Conservation (phyloP, 2,113 vertebrate species). For the Psilopogon haemacephalus region DNA sequence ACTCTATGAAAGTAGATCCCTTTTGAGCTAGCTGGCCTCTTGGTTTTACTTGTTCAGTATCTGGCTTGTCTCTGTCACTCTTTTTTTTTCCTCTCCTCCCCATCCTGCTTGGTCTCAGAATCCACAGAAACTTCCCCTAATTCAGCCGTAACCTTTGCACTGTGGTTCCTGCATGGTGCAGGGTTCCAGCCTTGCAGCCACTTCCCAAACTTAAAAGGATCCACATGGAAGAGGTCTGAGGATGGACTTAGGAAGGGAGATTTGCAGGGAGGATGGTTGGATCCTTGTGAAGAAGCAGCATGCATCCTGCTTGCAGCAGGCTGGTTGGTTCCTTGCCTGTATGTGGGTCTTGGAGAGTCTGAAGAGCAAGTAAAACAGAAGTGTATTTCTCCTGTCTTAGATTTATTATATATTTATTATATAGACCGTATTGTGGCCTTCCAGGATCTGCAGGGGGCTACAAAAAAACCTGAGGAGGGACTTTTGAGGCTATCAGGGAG, state of each 20-base stretch:
- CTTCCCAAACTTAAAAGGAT: background rate
- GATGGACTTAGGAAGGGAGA: background rate
- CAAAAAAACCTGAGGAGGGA: too few relatives aligned
- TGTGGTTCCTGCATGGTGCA: background rate
- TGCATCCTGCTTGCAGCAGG: background rate
- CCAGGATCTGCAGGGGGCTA: too few relatives aligned
- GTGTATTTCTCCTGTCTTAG: background rate
- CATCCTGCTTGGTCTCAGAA: background rate
- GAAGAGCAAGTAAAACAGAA: background rate
- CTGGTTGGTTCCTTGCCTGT: background rate
- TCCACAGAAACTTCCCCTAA: background rate
- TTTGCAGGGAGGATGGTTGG: background rate
- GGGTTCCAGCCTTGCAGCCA: background rate
- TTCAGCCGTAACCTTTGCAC: background rate
- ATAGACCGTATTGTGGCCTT: too few relatives aligned
- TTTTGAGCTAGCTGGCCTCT: background rate
- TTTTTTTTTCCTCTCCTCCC: background rate
- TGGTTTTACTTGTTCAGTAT: background rate
- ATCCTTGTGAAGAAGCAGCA: background rate
- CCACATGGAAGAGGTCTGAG: background rate
- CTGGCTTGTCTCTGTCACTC: background rate
- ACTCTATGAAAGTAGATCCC: background rate
- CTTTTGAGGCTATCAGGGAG: too few relatives aligned
- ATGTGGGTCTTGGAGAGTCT: background rate
- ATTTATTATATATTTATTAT: too few relatives aligned